Evolutionary conservation across 2,888 invertebrate genomes (phyloP).

Genomic region (Lamellibrachia satsuma): DNA sequence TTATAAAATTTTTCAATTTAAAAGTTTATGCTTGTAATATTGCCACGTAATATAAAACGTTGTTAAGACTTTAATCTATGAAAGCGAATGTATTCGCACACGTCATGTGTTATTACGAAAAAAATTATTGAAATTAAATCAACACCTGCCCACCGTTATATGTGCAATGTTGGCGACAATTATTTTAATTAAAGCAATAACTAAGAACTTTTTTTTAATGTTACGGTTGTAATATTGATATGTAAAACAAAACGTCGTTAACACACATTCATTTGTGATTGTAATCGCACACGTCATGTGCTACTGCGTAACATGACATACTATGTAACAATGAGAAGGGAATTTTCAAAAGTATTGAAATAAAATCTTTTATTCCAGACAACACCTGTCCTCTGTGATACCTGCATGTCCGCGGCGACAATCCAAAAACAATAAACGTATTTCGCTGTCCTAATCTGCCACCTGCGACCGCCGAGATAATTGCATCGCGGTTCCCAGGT

Average conservation of each 20-base stretch:
- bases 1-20: no score
- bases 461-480: not conserved
- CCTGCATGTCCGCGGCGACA: not conserved
- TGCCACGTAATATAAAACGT: no score
- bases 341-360: not conserved
- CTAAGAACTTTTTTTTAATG: no score
- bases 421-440: slow-evolving; percentile 12
- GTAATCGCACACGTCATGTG: not conserved
- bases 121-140: no score
- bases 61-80: not conserved
- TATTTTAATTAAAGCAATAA: no score
- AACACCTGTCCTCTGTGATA: not conserved
- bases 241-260: no score
- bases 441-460: not conserved
- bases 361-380: not conserved
- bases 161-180: no score
- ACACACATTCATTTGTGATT: no score
- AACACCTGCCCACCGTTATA: no score
- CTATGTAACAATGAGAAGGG: not conserved
- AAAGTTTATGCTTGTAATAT: no score
- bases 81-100: not conserved
- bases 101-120: not conserved
- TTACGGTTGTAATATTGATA: no score
- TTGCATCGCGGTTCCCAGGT: not conserved
- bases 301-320: not conserved